These are phyloP conservation scores for Pogonomyrmex barbatus DNA, from an alignment of 1,140 invertebrate genomes.

Conservation along the genomic window DNA sequence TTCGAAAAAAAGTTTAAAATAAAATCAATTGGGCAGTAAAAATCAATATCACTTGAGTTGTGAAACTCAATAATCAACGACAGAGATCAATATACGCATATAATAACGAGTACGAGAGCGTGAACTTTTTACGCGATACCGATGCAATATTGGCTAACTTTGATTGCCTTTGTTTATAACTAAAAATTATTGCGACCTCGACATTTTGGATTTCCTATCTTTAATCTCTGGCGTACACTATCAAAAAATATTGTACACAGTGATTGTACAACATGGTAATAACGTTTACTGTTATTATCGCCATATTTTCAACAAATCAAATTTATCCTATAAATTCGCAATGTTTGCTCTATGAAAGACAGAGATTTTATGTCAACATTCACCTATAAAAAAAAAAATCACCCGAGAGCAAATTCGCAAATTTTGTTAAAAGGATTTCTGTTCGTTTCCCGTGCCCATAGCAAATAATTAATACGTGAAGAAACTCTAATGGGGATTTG, in stretches of 20 bases:
- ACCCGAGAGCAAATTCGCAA: neutral
- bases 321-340: neutral
- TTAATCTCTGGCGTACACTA: neutral
- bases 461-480: slow-evolving; percentile 28
- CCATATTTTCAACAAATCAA: neutral
- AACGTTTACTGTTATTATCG: neutral
- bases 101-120: neutral
- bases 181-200: slow-evolving; percentile 4
- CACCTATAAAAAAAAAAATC: neutral
- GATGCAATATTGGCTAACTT: neutral
- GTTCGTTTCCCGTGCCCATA: neutral
- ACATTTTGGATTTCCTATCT: neutral
- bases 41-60: slow-evolving; percentile 5
- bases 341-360: neutral
- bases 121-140: neutral
- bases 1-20: neutral
- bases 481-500: neutral
- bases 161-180: neutral
- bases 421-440: neutral
- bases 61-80: neutral
- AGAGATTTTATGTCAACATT: neutral
- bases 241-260: neutral
- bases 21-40: neutral
- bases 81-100: neutral
- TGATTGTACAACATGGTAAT: neutral